phyloP scores from a whole-genome alignment of 2,797 vertebrate genomes.

The Leucoraja ocellata region DNA sequence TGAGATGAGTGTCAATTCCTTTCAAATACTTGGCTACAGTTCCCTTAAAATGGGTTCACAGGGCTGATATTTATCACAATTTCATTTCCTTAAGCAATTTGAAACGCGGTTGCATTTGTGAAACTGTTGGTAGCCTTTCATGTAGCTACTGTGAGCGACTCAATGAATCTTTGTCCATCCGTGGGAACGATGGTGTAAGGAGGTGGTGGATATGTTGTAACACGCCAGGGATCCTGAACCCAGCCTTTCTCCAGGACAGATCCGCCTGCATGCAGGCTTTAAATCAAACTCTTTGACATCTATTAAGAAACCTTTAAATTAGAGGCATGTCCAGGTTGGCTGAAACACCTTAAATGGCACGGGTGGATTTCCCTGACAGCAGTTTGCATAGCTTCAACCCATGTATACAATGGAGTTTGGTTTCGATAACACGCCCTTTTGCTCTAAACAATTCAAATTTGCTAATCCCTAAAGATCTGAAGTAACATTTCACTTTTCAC shows the following conservation, averaged over 20 bases:
- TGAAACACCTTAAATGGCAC: conserved; percentile 23
- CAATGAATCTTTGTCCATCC: conserved; percentile 21
- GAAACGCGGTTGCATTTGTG: background rate
- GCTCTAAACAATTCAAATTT: background rate
- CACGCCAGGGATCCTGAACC: background rate
- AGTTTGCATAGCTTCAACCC: background rate
- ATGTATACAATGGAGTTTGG: background rate
- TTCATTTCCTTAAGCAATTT: conserved; percentile 19
- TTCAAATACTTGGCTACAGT: background rate
- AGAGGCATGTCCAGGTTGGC: background rate
- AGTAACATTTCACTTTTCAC: background rate
- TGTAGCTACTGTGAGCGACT: background rate
- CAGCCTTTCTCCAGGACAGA: background rate
- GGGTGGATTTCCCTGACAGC: background rate
- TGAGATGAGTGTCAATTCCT: background rate
- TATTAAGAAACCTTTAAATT: conserved; percentile 24
- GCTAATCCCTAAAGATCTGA: no score
- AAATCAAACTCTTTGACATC: conserved; percentile 24
- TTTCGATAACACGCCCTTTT: conserved; percentile 34
- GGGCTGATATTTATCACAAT: background rate
- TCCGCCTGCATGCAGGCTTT: background rate
- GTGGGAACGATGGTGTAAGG: conserved; percentile 15
- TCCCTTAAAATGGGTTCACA: background rate
- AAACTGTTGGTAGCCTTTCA: background rate
- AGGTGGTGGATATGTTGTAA: background rate